phyloP scores from a whole-genome alignment of 2,797 vertebrate genomes.

The Crenuchus spilurus region DNA sequence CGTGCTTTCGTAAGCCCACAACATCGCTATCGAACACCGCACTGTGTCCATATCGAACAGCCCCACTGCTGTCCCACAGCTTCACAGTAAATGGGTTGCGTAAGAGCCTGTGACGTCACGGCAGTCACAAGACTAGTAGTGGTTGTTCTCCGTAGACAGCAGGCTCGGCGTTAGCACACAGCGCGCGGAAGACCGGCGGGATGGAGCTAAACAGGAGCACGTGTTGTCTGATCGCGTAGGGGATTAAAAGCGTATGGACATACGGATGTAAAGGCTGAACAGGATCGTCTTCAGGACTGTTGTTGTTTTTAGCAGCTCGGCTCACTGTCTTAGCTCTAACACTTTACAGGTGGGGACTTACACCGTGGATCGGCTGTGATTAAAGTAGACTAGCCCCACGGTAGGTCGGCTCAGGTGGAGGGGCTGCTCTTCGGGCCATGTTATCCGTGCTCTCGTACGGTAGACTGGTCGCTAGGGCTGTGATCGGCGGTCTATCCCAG shows the following conservation, averaged over 20 bases:
- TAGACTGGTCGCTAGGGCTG: constrained; percentile 94
- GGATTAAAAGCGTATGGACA: no score
- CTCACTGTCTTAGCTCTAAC: background rate
- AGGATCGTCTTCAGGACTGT: background rate
- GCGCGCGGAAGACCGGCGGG: constrained; percentile 3
- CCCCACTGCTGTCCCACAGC: no score
- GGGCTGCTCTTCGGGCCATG: constrained; percentile 79
- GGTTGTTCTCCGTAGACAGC: background rate
- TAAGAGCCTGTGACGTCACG: constrained; percentile 74
- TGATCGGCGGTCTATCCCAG: constrained; percentile 95
- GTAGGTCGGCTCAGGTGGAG: constrained; percentile 68
- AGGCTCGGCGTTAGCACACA: background rate
- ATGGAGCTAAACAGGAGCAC: background rate
- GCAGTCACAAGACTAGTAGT: constrained; percentile 73
- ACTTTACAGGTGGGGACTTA: background rate
- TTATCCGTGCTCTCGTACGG: constrained; percentile 95
- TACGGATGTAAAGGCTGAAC: background rate
- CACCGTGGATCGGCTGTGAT: constrained; percentile 40
- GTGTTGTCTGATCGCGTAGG: no score
- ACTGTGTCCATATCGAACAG: no score
- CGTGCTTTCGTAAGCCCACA: no score
- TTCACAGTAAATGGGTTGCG: no score
- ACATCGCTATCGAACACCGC: no score
- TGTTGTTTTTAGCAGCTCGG: background rate
- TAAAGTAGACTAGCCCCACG: constrained; percentile 64